phyloP scores from a whole-genome alignment of 2,888 invertebrate species.

The Platypus cylindrus region DNA sequence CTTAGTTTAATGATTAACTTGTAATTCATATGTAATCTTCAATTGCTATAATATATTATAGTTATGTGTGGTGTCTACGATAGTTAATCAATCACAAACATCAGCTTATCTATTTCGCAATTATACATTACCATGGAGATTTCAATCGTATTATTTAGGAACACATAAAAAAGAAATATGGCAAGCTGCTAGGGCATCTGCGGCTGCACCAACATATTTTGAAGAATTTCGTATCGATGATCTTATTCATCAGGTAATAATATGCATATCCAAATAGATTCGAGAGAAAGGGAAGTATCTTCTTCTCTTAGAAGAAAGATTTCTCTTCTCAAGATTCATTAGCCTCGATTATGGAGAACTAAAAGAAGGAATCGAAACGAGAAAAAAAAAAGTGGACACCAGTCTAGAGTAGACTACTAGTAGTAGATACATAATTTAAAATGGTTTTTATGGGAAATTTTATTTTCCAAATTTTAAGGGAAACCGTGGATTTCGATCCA shows the following conservation, averaged over 20 bases:
- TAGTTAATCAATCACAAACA: constrained; percentile 60
- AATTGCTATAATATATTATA: constrained; percentile 34
- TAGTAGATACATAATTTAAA: too few species aligned
- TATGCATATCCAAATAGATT: not conserved
- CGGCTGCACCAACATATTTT: constrained; percentile 87
- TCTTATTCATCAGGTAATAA: constrained; percentile 49
- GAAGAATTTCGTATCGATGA: constrained; percentile 63
- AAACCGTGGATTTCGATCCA: too few species aligned
- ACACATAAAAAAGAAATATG: constrained; percentile 57
- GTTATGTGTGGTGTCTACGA: constrained; percentile 66
- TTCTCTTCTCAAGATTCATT: too few species aligned
- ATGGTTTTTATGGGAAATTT: too few species aligned
- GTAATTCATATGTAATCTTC: too few species aligned
- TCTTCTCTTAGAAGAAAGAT: not conserved
- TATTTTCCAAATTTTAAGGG: too few species aligned
- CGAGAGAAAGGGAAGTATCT: too few species aligned
- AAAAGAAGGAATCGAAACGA: too few species aligned
- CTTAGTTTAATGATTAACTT: too few species aligned
- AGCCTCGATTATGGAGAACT: too few species aligned
- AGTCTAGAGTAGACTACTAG: too few species aligned
- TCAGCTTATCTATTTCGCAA: constrained; percentile 75
- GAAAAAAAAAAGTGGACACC: too few species aligned
- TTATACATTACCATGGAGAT: constrained; percentile 59
- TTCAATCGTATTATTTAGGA: constrained; percentile 59
- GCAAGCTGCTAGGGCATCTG: constrained; percentile 79